These are phyloP conservation scores for Neopipo cinnamomea DNA, from an alignment of 2,113 vertebrate genomes.

Conservation along the genomic window DNA sequence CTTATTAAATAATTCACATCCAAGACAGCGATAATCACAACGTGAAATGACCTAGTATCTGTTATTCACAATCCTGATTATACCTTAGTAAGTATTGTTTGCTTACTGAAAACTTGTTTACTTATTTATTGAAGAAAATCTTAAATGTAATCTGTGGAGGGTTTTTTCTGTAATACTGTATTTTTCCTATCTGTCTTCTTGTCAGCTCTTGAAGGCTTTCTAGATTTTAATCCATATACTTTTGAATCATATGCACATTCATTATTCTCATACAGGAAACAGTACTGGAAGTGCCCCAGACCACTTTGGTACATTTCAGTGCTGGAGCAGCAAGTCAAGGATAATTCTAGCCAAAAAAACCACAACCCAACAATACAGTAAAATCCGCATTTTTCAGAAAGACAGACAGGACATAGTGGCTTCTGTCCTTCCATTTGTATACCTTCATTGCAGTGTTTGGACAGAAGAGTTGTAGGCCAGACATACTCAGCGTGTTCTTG, in stretches of 20 bases:
- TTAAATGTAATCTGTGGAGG: background rate
- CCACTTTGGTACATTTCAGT: background rate
- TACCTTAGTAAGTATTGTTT: background rate
- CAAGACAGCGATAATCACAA: background rate
- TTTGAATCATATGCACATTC: background rate
- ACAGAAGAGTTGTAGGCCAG: background rate
- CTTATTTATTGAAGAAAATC: background rate
- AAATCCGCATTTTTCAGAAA: background rate
- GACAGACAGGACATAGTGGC: background rate
- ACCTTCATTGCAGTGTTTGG: fast-evolving
- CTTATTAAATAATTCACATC: background rate
- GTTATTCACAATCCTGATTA: background rate
- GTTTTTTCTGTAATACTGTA: background rate
- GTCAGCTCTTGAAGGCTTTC: background rate
- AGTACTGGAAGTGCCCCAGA: background rate
- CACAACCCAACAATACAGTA: background rate
- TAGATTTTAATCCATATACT: background rate
- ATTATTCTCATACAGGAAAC: background rate
- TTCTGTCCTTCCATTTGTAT: background rate
- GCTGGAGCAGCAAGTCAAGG: background rate
- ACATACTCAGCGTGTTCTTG: fast-evolving
- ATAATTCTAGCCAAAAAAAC: background rate
- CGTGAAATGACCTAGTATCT: background rate
- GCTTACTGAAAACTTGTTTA: background rate
- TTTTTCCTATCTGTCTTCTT: background rate